Conservation (phyloP, 2,113 vertebrate genomes). For the Scolopax mira region DNA sequence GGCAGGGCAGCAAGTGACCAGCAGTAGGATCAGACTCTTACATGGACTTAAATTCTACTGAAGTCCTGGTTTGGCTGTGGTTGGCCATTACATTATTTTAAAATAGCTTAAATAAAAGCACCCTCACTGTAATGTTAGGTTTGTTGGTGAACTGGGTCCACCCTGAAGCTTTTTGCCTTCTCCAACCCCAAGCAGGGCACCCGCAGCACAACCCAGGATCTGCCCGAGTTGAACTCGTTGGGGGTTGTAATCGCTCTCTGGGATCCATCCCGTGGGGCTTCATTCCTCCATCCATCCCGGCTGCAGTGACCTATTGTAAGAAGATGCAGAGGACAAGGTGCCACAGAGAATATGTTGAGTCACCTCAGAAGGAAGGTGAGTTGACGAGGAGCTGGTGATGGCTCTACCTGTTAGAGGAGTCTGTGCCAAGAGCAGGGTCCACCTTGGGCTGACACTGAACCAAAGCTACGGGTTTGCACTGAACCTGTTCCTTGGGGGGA, state of each 20-base stretch:
- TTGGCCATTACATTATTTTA: background rate
- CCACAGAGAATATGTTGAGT: background rate
- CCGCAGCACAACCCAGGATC: rapidly evolving
- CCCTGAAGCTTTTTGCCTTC: background rate
- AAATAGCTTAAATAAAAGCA: background rate
- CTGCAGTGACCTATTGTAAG: background rate
- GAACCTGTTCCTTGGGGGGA: background rate
- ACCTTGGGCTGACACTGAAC: background rate
- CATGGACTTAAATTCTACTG: too few species aligned
- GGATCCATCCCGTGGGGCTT: background rate
- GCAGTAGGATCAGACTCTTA: background rate
- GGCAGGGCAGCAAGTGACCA: background rate
- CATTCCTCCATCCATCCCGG: background rate
- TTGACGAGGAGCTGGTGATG: background rate
- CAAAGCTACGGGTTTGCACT: background rate
- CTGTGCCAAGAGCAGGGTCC: background rate
- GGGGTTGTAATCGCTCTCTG: background rate
- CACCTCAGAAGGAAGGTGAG: background rate
- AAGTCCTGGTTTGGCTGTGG: background rate
- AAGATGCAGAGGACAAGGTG: background rate
- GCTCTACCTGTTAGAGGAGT: background rate
- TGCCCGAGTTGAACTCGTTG: background rate
- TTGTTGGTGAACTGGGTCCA: background rate
- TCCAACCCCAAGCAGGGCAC: background rate
- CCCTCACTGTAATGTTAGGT: background rate